Evolutionary conservation across 1,140 invertebrate species (phyloP), one percentile per base, ranked within the genome.

Genomic region (Drosophila tristis): DNA sequence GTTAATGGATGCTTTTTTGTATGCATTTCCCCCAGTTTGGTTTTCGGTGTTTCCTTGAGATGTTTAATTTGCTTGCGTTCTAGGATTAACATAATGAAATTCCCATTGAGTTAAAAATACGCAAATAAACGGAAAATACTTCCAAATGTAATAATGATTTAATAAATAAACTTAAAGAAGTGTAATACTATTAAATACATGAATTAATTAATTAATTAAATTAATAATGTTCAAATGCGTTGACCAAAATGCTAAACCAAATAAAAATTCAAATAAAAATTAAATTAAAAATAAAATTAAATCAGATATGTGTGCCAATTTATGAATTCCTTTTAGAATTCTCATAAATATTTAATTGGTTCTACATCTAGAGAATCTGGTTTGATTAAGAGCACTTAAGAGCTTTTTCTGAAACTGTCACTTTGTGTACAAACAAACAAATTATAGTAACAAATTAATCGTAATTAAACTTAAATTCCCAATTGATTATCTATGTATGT

Each of bases 1-100:
- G 45, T 26, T 61, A 75, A 75, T 75, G 56, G 48, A 67, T 67
- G 77, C 4, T 39, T 70, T 57, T 70, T 51, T 50, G 44, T 31
- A n/a, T 20, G 49, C 35, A 16, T 13, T n/a, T 13, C 16, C 11
- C 44, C 39, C 5, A 74, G n/a, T 49, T 65, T 39, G 13, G 8
- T 11, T 48, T 58, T 15, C 15, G 58, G 13, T 26, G 29, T 11
- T 42, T n/a, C 4, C 13, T 29, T 26, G 35, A 39, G 35, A 11
- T 11, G 13, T 23, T 23, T 49, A 11, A 23, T 6, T 25, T 49
- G 9, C 4, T 11, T 39, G 35, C 26, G 6, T 6, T 29, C 5
- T 29, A 6, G 1, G 26, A 29, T 25, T 25, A 13, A 35, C 2
- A 8, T 11, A 11, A 9, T 35, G 31, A 9, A 11, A 35, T 35